Conservation (phyloP, 2,888 invertebrate genomes). For the Acrocera orbiculus region DNA sequence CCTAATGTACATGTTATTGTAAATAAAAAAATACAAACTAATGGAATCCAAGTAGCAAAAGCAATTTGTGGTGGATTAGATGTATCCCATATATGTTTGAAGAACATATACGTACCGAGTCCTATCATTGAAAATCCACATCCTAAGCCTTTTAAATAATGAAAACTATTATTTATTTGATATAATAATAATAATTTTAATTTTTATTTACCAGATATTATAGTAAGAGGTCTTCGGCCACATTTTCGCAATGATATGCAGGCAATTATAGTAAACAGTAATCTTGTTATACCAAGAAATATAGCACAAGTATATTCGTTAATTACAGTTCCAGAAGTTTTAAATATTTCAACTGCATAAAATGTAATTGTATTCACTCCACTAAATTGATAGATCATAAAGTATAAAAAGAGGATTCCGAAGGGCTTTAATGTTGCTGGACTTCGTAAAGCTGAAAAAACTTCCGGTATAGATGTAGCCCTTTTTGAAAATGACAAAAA, state of each 20-base stretch:
- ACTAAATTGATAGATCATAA: constrained; percentile 52
- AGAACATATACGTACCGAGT: constrained; percentile 42
- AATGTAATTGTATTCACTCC: constrained; percentile 52
- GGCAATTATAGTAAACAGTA: constrained; percentile 43
- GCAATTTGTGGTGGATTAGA: constrained; percentile 24
- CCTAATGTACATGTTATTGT: constrained; percentile 45
- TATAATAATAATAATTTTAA: too few species aligned
- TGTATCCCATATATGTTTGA: constrained; percentile 34
- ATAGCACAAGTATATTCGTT: constrained; percentile 43
- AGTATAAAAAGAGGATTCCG: constrained; percentile 41
- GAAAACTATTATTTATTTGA: too few species aligned
- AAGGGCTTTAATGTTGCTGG: constrained; percentile 48
- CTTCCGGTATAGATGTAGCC: constrained; percentile 28
- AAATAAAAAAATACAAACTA: constrained; percentile 41
- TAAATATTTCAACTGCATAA: constrained; percentile 48
- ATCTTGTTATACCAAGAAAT: constrained; percentile 39
- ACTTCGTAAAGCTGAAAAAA: constrained; percentile 36
- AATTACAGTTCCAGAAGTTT: constrained; percentile 38
- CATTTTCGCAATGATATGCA: constrained; percentile 41
- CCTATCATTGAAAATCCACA: constrained; percentile 46
- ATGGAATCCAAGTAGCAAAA: constrained; percentile 41
- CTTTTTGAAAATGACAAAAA: constrained; percentile 7
- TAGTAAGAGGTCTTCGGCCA: constrained; percentile 44
- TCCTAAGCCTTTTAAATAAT: too few species aligned
- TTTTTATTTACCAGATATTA: constrained; percentile 46